Evolutionary conservation across 2,113 vertebrate genomes (phyloP), one percentile per base, ranked within the genome.

Genomic region (Ptychochromis oligacanthus): DNA sequence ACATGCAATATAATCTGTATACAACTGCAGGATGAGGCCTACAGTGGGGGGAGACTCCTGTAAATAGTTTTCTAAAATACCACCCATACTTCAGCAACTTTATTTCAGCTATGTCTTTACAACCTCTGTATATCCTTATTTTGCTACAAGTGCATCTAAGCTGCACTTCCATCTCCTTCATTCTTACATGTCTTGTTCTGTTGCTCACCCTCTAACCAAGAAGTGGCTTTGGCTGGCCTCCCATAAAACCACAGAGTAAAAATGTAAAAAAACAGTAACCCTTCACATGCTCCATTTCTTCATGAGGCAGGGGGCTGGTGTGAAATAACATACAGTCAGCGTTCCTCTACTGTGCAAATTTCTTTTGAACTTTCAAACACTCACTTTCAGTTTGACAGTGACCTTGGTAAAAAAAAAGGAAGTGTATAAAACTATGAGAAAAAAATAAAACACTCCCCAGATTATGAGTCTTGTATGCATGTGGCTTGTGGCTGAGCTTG

Each of bases 221-320:
- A 64, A 1, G 77, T 58, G 82, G 55, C 54, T 87, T 88, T 87
- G 80, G 83, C 84, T 1, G 34, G 40, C 56, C 55, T 89, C 84
- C 77, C 43, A 77, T 12, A 14, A 82, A 91, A 90, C 91, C 92
- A 6, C 91, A 90, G 86, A 67, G 76, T 82, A 87, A 91, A 93
- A 89, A 86, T 79, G 88, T 65, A 62, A 83, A 81, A 62, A 83
- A 81, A 72, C 81, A 85, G 85, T 82, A 87, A 92, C 87, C 88
- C 87, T 75, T 88, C 62, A 70, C 60, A 22, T 20, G 20, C 87
- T 91, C 76, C 24, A 64, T 55, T 89, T 86, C 90, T 84, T 59
- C 61, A 57, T 2, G 2, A 62, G 75, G 62, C 88, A 86, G 84
- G 4, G 49, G 82, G 55, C 64, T 62, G 82, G 70, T 70, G 49